phyloP scores from a whole-genome alignment of 2,888 invertebrate species.

The Agonopterix arenella region DNA sequence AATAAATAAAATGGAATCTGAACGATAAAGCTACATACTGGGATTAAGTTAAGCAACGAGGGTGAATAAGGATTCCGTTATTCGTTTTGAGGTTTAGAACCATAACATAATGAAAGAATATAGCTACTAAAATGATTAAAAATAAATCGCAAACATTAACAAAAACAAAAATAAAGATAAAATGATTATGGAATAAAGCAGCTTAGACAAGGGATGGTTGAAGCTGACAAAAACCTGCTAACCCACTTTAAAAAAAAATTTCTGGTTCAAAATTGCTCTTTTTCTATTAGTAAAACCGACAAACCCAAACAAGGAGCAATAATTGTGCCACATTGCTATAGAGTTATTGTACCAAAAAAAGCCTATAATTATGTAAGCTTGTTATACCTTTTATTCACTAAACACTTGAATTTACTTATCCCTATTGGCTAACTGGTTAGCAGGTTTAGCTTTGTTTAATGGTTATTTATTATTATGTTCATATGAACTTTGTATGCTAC shows the following conservation, averaged over 20 bases:
- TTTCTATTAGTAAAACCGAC: not conserved
- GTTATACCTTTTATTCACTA: no score
- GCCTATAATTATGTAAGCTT: no score
- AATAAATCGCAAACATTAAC: not conserved
- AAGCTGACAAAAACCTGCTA: not conserved
- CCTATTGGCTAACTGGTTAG: not conserved
- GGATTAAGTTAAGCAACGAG: not conserved
- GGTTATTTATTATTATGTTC: not conserved
- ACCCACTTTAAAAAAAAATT: not conserved
- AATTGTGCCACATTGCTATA: no score
- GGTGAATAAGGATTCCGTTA: not conserved
- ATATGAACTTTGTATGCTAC: not conserved
- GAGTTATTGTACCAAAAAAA: no score
- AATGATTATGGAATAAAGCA: not conserved
- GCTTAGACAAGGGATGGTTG: not conserved
- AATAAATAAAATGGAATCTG: not conserved
- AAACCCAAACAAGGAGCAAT: no score
- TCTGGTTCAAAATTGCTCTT: not conserved
- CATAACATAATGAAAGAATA: no score
- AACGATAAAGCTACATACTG: not conserved
- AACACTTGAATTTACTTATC: not conserved
- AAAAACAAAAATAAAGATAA: not conserved
- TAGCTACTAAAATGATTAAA: not conserved
- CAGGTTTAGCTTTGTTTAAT: not conserved
- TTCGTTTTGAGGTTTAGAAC: no score